Evolutionary conservation across 2,888 invertebrate genomes (phyloP), one percentile per base, ranked within the genome.

Genomic region (Catonia carolina): DNA sequence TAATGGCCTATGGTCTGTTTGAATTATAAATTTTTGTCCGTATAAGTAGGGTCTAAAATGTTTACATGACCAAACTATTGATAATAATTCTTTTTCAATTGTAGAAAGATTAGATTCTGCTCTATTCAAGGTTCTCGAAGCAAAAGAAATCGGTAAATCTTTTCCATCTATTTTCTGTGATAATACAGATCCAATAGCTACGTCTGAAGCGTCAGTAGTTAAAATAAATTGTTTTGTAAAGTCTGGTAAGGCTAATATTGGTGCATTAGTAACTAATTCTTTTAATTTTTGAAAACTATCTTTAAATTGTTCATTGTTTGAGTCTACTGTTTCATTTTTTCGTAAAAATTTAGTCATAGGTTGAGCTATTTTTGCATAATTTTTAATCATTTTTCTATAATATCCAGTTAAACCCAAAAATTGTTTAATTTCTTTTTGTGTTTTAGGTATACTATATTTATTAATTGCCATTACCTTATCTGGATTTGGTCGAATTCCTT

Each of bases 401-500:
- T n/a, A n/a, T n/a, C n/a, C n/a, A n/a, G n/a, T n/a, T n/a, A n/a
- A n/a, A n/a, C n/a, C n/a, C n/a, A n/a, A n/a, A n/a, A n/a, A n/a
- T n/a, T n/a, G n/a, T n/a, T 54, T 54, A 47, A 20, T 45, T 22
- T 5, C 45, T 48, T 54, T 35, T 18, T 7, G 37, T n/a, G 18
- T 48, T 36, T 39, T 49, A 23, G 48, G 49, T 2, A 55, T 35
- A 2, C 49, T 48, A 20, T 37, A 55, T 3, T 55, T n/a, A n/a
- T n/a, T n/a, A n/a, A n/a, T n/a, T n/a, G n/a, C n/a, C n/a, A n/a
- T n/a, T n/a, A n/a, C n/a, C n/a, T n/a, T n/a, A n/a, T n/a, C n/a
- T n/a, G n/a, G n/a, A n/a, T n/a, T n/a, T n/a, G n/a, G n/a, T n/a
- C n/a, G n/a, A n/a, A n/a, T n/a, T n/a, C n/a, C n/a, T n/a, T n/a